Percentiles rank a stretch among this genome's conserved stretches.
Evolutionary conservation across 2,888 invertebrate genomes (phyloP).

Genomic region (Mantis religiosa): DNA sequence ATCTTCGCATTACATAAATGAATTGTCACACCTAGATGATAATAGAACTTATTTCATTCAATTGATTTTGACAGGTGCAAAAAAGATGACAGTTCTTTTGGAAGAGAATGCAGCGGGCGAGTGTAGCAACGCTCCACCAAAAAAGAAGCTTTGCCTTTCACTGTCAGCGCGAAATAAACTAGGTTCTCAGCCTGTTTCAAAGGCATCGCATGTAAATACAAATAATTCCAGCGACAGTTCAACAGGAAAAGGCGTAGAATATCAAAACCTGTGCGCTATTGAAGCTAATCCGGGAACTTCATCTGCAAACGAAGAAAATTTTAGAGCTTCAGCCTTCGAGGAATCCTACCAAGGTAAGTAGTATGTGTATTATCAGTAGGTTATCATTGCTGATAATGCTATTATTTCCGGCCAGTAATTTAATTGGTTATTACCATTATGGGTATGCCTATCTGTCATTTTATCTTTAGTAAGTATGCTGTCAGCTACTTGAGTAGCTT

Average conservation of each 20-base stretch:
- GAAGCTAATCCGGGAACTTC: background rate
- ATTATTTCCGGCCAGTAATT: too few relatives aligned
- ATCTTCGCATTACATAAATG: background rate
- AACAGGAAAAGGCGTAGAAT: background rate
- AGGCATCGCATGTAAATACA: slow-evolving; percentile 12
- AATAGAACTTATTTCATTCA: background rate
- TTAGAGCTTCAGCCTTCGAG: background rate
- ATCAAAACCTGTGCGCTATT: background rate
- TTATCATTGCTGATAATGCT: too few relatives aligned
- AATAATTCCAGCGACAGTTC: background rate
- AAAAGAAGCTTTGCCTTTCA: slow-evolving; percentile 47
- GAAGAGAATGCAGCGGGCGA: slow-evolving; percentile 48
- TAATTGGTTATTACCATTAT: too few relatives aligned
- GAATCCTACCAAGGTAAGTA: background rate
- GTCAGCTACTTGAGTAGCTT: too few relatives aligned
- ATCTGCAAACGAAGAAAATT: background rate
- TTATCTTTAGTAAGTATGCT: too few relatives aligned
- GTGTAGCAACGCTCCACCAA: slow-evolving; percentile 40
- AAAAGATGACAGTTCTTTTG: slow-evolving; percentile 52
- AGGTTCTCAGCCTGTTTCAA: background rate
- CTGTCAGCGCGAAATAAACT: slow-evolving; percentile 32
- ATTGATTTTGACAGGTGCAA: slow-evolving; percentile 40
- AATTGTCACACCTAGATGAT: background rate
- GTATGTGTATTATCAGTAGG: background rate
- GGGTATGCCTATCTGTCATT: too few relatives aligned